Conservation (phyloP, 1,140 invertebrate genomes). For the Sinella curviseta region DNA sequence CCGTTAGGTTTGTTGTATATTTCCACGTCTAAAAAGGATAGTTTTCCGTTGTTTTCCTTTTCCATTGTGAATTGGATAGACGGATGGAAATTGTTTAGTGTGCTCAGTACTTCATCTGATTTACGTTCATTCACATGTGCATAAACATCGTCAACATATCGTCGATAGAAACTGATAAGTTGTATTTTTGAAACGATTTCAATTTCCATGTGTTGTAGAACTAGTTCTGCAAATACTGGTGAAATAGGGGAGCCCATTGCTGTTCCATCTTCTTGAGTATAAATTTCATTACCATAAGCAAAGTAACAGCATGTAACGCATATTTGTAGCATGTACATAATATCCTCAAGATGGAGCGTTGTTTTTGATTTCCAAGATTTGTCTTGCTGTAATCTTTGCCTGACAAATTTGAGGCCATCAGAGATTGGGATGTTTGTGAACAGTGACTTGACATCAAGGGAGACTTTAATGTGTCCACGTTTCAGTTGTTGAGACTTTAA, state of each 20-base stretch:
- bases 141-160: too few relatives aligned
- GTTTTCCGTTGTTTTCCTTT: conserved; percentile 3
- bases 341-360: not conserved
- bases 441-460: not conserved
- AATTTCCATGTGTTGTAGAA: conserved; percentile 28
- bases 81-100: not conserved
- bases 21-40: conserved; percentile 45
- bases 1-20: conserved; percentile 22
- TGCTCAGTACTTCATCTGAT: not conserved
- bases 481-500: not conserved
- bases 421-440: not conserved
- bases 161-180: not conserved
- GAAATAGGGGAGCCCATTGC: conserved; percentile 21
- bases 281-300: not conserved
- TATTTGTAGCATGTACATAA: not conserved
- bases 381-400: not conserved
- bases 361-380: not conserved
- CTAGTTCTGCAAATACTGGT: conserved; percentile 19
- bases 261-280: not conserved
- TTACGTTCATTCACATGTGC: too few relatives aligned
- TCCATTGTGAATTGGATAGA: conserved; percentile 28
- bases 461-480: not conserved
- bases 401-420: not conserved
- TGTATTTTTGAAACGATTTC: not conserved
- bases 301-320: not conserved